Evolutionary conservation across 1,140 invertebrate genomes (phyloP).

Genomic region (Harpegnathos saltator): DNA sequence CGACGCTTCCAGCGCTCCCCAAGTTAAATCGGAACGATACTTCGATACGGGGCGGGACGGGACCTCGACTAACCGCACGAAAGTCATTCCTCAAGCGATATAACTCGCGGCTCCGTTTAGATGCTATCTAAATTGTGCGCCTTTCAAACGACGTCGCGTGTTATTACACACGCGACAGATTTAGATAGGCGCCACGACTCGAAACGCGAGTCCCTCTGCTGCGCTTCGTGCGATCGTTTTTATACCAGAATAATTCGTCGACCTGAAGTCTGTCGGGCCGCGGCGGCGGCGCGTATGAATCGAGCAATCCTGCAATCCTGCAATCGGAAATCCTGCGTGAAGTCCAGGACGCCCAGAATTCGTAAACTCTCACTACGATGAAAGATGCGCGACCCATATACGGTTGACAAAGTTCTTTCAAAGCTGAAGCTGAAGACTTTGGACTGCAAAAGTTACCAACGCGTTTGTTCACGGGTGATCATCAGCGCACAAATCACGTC

Average conservation of each 20-base stretch:
- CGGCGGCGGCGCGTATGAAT: conserved; percentile 40
- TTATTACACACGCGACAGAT: conserved; percentile 64
- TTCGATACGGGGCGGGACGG: conserved; percentile 14
- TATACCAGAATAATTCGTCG: conserved; percentile 47
- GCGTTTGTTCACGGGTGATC: neutral
- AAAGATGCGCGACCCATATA: conserved; percentile 15
- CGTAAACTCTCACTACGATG: conserved; percentile 9
- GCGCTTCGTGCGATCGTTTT: conserved; percentile 26
- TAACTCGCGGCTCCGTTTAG: conserved; percentile 38
- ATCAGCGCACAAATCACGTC: no score
- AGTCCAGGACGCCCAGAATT: no score
- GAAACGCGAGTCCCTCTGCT: neutral
- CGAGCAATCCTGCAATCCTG: conserved; percentile 12
- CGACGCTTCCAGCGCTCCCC: conserved; percentile 5
- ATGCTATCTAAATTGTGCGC: conserved; percentile 50
- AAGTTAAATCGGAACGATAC: conserved; percentile 48
- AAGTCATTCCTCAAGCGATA: conserved; percentile 53
- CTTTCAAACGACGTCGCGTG: conserved; percentile 40
- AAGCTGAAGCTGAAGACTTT: no score
- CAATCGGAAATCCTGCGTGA: conserved; percentile 16
- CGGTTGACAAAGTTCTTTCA: neutral
- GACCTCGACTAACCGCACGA: conserved; percentile 10
- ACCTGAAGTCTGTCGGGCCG: conserved; percentile 12
- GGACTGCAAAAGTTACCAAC: neutral
- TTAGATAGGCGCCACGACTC: conserved; percentile 25